Evolutionary conservation across 2,888 invertebrate species (phyloP), one percentile per base, ranked within the genome.

Genomic region (Polia nebulosa): DNA sequence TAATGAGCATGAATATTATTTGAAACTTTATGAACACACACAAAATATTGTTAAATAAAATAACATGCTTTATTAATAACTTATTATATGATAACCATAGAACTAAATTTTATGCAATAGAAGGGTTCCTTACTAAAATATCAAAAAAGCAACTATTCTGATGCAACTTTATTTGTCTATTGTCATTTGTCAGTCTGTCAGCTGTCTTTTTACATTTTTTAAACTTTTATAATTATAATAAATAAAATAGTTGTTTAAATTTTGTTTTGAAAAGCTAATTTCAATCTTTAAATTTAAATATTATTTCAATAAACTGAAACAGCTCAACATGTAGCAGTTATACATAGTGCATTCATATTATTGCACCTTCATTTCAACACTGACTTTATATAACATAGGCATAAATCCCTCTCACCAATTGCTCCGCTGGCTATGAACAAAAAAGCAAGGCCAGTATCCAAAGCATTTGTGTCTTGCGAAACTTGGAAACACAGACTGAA

Each of bases 401-500:
- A 88, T 75, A 85, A 87, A 82, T 88, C 83, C 88, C 89, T 88
- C 94, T 94, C 87, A 95, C 95, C 95, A 87, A 95, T 89, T 88
- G 89, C 91, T 87, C 92, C 94, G 87, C 95, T 95, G 86, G 90
- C 92, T 85, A 93, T 82, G 80, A 93, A 94, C 88, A 95, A 90
- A 88, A 95, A 91, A 84, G 92, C 93, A 91, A 95, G 93, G 90
- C 94, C 92, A 88, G 89, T 91, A 76, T 92, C 92, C 84, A 95
- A 90, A 79, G 91, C 91, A 86, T 90, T 91, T 74, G 91, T 91
- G 83, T 93, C 91, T 91, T 92, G 92, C 83, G 86, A 89, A 86
- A 94, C 88, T 90, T 94, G 93, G 80, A 91, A 92, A 88, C 93
- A 94, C 84, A 94, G 85, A 70, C 95, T 95, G 93, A 81, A 94